Evolutionary conservation across 2,888 invertebrate genomes (phyloP), one percentile per base, ranked within the genome.

Genomic region (Schrankia costaestrigalis): DNA sequence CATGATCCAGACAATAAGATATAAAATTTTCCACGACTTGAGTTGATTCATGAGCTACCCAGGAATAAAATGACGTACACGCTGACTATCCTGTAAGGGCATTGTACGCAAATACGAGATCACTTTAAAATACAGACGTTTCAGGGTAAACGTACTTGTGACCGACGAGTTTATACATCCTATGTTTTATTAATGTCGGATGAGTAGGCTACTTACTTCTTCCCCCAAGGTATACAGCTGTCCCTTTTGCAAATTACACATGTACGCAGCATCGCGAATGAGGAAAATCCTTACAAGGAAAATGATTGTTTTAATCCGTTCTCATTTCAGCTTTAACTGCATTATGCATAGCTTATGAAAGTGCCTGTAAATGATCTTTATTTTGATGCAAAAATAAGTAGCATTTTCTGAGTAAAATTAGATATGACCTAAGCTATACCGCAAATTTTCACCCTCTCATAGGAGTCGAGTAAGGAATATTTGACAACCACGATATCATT

Each of bases 81-180:
- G n/a, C n/a, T n/a, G n/a, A n/a, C n/a, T n/a, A n/a, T n/a, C n/a
- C n/a, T n/a, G 66, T 77, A 67, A 74, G 78, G 69, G 68, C 75
- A 72, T 64, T 42, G 76, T 30, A 61, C 73, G 63, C 48, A 31
- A 52, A 53, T 40, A 43, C 46, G 50, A 47, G 50, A 58, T 33
- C 32, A 32, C 26, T 32, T 48, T 40, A 56, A 63, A 69, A 63
- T 72, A 70, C 80, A 80, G 81, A 77, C 81, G 66, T 41, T 31
- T 47, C 46, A 67, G 64, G 82, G 82, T 80, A 76, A 80, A 80
- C 47, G 82, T 57, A 71, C 82, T 73, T 49, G 41, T 54, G 50
- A 49, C 51, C 43, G 42, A 47, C 47, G 47, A 56, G 74, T 83
- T 33, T 70, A 83, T 85, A 73, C 74, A 80, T 50, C 35, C 52